These are phyloP conservation scores for Castor canadensis DNA, from an alignment of 2,113 vertebrate species.

Conservation along the genomic window DNA sequence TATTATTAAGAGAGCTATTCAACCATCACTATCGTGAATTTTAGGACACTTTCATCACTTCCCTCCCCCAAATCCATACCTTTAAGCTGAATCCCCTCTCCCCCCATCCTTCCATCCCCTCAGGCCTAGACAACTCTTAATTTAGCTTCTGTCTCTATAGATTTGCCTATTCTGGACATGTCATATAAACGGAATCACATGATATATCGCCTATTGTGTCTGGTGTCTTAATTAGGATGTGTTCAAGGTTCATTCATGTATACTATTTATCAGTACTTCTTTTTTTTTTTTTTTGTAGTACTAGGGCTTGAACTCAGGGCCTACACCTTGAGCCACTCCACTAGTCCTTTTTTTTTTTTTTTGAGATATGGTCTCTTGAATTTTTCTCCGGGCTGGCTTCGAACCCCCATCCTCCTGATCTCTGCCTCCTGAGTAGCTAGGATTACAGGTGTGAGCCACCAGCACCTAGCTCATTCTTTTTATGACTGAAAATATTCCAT, in stretches of 20 bases:
- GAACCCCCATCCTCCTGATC: no score
- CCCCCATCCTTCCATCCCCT: background rate
- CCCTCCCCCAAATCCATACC: background rate
- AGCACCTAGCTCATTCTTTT: conserved; percentile 2
- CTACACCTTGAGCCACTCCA: no score
- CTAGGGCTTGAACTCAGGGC: no score
- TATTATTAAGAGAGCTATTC: background rate
- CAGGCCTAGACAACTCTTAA: background rate
- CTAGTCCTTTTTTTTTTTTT: no score
- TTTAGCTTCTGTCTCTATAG: background rate
- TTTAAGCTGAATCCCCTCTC: background rate
- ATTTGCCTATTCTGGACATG: background rate
- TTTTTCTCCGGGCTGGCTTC: no score
- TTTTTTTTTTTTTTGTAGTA: no score
- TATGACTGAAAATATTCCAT: background rate
- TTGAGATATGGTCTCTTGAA: no score
- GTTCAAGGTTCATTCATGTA: conserved; percentile 15
- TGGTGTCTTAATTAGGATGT: background rate
- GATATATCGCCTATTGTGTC: background rate
- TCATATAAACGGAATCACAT: background rate
- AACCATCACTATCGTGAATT: background rate
- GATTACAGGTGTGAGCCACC: no score
- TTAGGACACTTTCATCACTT: background rate
- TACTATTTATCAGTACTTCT: background rate
- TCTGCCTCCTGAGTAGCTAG: no score